Evolutionary conservation across 2,113 vertebrate genomes (phyloP), one percentile per base, ranked within the genome.

Genomic region (Indri indri): DNA sequence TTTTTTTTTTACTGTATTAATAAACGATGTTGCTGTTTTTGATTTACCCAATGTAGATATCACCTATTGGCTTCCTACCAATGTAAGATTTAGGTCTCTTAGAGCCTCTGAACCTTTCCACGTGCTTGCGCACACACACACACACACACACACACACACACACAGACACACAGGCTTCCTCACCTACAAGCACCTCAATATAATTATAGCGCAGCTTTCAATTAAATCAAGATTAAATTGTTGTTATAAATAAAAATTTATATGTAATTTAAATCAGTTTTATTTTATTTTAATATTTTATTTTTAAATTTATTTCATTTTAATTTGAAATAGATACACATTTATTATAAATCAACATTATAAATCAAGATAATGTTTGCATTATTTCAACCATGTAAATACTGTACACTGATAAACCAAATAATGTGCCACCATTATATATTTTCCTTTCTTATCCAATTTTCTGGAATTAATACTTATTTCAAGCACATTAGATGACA

Each of bases 21-120:
- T 59, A 89, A 73, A 57, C 25, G 27, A 87, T 71, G 77, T 54
- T 77, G 61, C 32, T 93, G 93, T 45, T 93, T 92, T 94, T 96
- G 61, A 92, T 68, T 83, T 83, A 47, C 10, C 76, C 87, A 54
- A 47, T 30, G 45, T 65, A 79, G 70, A 77, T 2, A 3, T 59
- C 54, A 71, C 45, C n/a, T 71, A 22, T 66, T 88, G 37, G 57
- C 54, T 89, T 73, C 82, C 47, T 85, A 50, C 71, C 63, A 92
- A 83, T 32, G 30, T 83, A 70, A 52, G 42, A 65, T 88, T 83
- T 79, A 50, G 68, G 7, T 52, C 18, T 94, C 14, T 70, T 3
- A 50, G 22, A 88, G 59, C 2, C 66, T 40, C 66, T 81, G 80
- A 68, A 59, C 84, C 22, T 63, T 90, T 30, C 61, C 17, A 65